These are phyloP conservation scores for Belgica antarctica DNA, from an alignment of 2,888 invertebrate species.

Conservation along the genomic window DNA sequence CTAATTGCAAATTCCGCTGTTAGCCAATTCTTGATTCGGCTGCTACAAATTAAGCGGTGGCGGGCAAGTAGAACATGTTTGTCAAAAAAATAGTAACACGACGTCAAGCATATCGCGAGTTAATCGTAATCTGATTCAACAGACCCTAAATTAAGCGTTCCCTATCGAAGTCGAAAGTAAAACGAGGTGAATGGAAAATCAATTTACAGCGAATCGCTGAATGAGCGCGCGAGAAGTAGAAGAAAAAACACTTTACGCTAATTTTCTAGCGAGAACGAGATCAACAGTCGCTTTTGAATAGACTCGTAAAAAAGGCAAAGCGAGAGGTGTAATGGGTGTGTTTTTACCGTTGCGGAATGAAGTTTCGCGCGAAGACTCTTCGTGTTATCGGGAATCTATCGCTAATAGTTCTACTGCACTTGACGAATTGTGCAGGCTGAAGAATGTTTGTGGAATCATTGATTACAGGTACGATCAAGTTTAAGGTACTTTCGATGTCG, in stretches of 20 bases:
- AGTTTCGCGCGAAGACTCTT: too few species aligned
- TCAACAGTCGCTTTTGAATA: not conserved
- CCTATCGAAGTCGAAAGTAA: not conserved
- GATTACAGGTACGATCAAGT: too few species aligned
- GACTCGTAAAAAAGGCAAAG: not conserved
- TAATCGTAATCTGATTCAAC: not conserved
- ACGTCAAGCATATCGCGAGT: not conserved
- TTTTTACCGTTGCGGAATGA: constrained; percentile 1
- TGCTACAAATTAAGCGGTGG: not conserved
- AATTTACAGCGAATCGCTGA: not conserved
- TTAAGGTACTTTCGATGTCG: too few species aligned
- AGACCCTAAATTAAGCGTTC: not conserved
- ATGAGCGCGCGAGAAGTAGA: not conserved
- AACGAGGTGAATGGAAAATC: constrained; percentile 21
- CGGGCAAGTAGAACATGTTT: constrained; percentile 1
- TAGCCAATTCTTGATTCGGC: constrained; percentile 7
- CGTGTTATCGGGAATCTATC: not conserved
- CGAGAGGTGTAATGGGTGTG: not conserved
- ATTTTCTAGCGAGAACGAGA: not conserved
- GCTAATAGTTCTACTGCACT: constrained; percentile 15
- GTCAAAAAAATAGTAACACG: not conserved
- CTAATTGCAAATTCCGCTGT: constrained; percentile 4
- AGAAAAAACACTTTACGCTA: not conserved
- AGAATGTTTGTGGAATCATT: not conserved
- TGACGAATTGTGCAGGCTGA: constrained; percentile 8